Evolutionary conservation across 2,888 invertebrate genomes (phyloP).

Genomic region (Thymelicus sylvestris): DNA sequence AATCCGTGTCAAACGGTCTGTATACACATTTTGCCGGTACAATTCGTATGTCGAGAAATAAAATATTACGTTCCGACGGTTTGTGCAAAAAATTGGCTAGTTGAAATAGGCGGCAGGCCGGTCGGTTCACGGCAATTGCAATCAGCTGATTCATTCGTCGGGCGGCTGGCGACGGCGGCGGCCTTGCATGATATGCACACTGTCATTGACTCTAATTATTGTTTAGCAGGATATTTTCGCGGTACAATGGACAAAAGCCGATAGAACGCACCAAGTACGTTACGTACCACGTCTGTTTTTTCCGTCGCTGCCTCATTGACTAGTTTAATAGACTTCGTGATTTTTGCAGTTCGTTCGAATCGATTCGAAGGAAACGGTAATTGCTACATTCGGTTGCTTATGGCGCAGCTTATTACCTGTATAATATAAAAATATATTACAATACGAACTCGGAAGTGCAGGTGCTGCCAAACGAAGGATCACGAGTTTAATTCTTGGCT

Average conservation of each 20-base stretch:
- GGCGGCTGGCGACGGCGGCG: slow-evolving; percentile 50
- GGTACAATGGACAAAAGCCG: slow-evolving; percentile 27
- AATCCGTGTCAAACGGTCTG: slow-evolving; percentile 13
- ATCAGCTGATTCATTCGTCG: slow-evolving; percentile 75
- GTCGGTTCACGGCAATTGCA: slow-evolving; percentile 60
- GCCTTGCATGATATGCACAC: slow-evolving; percentile 60
- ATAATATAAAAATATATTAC: no score
- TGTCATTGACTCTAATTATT: slow-evolving; percentile 47
- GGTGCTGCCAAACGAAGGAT: background rate
- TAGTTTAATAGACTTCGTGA: background rate
- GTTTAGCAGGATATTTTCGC: slow-evolving; percentile 41
- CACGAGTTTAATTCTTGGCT: background rate
- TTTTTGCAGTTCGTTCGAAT: background rate
- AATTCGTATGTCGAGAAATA: slow-evolving; percentile 28
- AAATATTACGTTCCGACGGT: slow-evolving; percentile 29
- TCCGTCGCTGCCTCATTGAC: slow-evolving; percentile 1
- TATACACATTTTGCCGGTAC: background rate
- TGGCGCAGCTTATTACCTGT: no score
- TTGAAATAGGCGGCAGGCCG: slow-evolving; percentile 55
- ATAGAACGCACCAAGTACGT: slow-evolving; percentile 28
- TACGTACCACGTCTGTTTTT: slow-evolving; percentile 15
- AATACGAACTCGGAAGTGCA: background rate
- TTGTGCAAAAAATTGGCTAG: slow-evolving; percentile 22
- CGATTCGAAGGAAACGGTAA: no score
- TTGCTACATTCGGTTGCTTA: no score